Evolutionary conservation across 2,113 vertebrate genomes (phyloP).

Genomic region (Aegotheles bennettii): DNA sequence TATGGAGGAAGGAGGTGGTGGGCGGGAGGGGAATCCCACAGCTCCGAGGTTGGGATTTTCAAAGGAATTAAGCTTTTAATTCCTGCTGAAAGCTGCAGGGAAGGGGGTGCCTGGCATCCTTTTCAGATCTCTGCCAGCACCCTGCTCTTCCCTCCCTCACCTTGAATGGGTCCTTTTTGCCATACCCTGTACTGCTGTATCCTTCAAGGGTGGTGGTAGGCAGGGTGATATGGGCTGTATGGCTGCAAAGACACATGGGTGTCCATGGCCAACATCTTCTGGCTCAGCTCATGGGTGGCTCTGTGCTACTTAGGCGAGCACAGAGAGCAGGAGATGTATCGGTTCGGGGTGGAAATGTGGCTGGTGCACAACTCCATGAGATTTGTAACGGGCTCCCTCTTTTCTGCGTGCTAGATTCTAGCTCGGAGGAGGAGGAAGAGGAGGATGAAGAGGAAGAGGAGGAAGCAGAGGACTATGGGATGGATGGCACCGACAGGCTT

Average conservation of each 20-base stretch:
- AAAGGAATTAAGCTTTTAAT: conserved; percentile 38
- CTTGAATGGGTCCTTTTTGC: background rate
- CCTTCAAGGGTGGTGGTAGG: conserved; percentile 14
- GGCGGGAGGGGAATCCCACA: conserved; percentile 41
- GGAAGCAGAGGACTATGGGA: conserved; percentile 70
- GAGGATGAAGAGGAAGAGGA: conserved; percentile 77
- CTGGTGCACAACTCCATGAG: background rate
- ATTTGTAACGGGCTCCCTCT: conserved; percentile 52
- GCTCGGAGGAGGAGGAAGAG: conserved; percentile 75
- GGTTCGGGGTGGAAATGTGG: background rate
- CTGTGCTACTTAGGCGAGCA: background rate
- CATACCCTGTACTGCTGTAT: background rate
- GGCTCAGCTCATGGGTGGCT: background rate
- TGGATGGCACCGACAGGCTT: conserved; percentile 71
- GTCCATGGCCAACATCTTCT: background rate
- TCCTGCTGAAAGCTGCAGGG: conserved; percentile 27
- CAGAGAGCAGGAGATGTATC: background rate
- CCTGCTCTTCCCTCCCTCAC: background rate
- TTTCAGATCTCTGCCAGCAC: background rate
- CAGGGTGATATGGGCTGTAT: background rate
- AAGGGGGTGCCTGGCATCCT: background rate
- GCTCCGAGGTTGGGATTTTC: conserved; percentile 28
- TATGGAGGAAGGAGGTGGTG: conserved; percentile 12
- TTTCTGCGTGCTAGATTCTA: conserved; percentile 82
- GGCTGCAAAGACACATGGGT: background rate